phyloP scores from a whole-genome alignment of 2,888 invertebrate genomes.

The Belgica antarctica region DNA sequence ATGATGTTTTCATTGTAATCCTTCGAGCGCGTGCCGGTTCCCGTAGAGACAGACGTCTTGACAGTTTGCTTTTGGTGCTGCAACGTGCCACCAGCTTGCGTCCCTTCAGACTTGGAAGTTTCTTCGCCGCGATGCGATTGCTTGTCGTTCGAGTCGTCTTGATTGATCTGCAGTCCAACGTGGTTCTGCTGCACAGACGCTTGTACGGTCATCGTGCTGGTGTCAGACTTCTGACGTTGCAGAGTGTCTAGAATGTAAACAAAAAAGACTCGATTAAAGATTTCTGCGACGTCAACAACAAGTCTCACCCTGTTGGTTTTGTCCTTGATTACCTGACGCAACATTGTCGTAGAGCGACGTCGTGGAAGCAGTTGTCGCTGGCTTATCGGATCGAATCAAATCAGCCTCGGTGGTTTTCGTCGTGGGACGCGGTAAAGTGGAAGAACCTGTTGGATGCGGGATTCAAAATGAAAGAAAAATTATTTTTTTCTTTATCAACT shows the following conservation, averaged over 20 bases:
- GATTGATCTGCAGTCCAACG: slow-evolving; percentile 60
- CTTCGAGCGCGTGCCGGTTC: slow-evolving; percentile 61
- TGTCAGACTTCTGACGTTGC: slow-evolving; percentile 67
- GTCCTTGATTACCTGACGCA: slow-evolving; percentile 55
- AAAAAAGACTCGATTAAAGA: slow-evolving; percentile 45
- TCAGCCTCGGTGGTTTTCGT: slow-evolving; percentile 70
- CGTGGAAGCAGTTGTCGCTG: slow-evolving; percentile 82
- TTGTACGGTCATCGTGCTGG: slow-evolving; percentile 62
- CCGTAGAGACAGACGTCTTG: slow-evolving; percentile 61
- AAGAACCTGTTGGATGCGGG: slow-evolving; percentile 62
- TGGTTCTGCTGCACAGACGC: slow-evolving; percentile 70
- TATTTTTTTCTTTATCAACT: neutral
- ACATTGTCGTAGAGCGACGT: slow-evolving; percentile 87
- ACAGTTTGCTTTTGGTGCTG: slow-evolving; percentile 59
- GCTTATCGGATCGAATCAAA: slow-evolving; percentile 61
- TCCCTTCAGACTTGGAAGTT: slow-evolving; percentile 72
- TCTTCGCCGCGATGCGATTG: slow-evolving; percentile 57
- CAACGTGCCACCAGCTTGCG: slow-evolving; percentile 76
- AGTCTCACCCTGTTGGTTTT: slow-evolving; percentile 46
- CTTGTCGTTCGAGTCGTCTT: slow-evolving; percentile 46
- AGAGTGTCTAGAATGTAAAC: slow-evolving; percentile 55
- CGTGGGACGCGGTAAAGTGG: slow-evolving; percentile 77
- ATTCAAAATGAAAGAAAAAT: neutral
- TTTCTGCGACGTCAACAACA: slow-evolving; percentile 47
- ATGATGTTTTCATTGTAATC: slow-evolving; percentile 63